Conservation (phyloP, 2,113 vertebrate genomes). For the Oenanthe melanoleuca region DNA sequence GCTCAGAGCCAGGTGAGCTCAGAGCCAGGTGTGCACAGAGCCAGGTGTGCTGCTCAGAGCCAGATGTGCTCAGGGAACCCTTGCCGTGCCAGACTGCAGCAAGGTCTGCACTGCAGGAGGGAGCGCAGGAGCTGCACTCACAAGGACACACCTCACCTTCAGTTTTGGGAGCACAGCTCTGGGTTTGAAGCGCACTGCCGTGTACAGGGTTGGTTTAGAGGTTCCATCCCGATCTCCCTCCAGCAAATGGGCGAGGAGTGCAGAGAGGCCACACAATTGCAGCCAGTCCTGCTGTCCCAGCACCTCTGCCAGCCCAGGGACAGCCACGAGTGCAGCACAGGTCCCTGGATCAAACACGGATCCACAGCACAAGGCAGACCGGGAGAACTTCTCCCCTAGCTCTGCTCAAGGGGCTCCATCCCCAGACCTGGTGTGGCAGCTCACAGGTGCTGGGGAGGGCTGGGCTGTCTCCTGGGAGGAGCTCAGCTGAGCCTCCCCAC, state of each 20-base stretch:
- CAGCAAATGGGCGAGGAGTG: rapidly evolving
- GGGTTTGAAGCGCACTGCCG: background rate
- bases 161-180: background rate
- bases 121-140: no score
- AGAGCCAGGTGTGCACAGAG: no score
- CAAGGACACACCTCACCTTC: background rate
- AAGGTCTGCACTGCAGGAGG: no score
- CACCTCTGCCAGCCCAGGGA: background rate
- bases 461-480: no score
- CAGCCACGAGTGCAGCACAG: rapidly evolving
- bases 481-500: no score
- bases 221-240: background rate
- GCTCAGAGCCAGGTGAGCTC: no score
- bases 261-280: background rate
- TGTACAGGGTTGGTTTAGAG: background rate
- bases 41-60: no score
- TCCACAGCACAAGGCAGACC: no score
- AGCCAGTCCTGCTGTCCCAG: background rate
- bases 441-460: no score
- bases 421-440: background rate
- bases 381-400: rapidly evolving
- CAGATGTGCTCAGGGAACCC: no score
- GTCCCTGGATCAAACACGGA: background rate
- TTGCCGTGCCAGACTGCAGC: no score
- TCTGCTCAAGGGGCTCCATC: background rate